phyloP scores from a whole-genome alignment of 1,140 invertebrate genomes.

The Sarcophaga peregrina region DNA sequence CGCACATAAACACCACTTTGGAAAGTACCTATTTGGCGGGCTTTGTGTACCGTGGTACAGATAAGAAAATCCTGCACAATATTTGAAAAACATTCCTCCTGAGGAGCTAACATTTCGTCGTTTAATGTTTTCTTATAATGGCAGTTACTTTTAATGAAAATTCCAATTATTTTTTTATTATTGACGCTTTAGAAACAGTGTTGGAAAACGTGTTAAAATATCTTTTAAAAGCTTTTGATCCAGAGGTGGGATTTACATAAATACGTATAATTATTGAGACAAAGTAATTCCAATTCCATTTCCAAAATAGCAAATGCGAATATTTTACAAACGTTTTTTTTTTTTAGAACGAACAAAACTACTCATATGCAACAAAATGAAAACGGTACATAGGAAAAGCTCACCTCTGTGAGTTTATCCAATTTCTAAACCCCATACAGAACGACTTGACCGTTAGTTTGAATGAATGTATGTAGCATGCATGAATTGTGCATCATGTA shows the following conservation, averaged over 20 bases:
- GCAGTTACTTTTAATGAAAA: neutral
- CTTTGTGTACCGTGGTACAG: conserved; percentile 63
- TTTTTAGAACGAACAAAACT: neutral
- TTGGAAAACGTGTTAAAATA: neutral
- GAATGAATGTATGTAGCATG: no score
- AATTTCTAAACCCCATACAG: no score
- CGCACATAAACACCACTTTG: conserved; percentile 71
- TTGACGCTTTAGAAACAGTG: neutral
- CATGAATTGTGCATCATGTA: no score
- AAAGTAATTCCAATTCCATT: no score
- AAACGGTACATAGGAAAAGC: no score
- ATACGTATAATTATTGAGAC: no score
- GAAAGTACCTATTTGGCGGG: conserved; percentile 52
- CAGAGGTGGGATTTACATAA: no score
- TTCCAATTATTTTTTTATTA: neutral
- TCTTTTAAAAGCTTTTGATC: no score
- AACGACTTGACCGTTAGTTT: no score
- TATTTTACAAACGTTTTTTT: no score
- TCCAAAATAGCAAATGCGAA: no score
- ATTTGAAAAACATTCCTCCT: conserved; percentile 43
- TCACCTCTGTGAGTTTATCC: no score
- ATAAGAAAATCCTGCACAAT: conserved; percentile 59
- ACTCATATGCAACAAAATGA: neutral
- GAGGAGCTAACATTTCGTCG: conserved; percentile 37
- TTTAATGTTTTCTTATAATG: neutral